These are phyloP conservation scores for Cyphotilapia sp. DNA, from an alignment of 2,113 vertebrate genomes.

Conservation along the genomic window DNA sequence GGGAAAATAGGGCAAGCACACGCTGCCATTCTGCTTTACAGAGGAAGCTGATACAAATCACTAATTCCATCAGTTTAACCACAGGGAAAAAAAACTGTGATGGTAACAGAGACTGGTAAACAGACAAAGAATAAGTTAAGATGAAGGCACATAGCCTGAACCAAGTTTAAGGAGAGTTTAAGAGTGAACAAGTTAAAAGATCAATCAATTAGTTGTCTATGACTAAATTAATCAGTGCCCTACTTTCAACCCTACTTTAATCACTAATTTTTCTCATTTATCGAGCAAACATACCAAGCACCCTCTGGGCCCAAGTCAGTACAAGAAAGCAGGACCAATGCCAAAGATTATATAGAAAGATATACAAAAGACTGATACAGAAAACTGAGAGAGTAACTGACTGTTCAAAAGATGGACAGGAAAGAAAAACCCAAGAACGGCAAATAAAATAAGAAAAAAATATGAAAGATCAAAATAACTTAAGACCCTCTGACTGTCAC, in stretches of 20 bases:
- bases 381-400: neutral
- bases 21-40: neutral
- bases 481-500: accelerated
- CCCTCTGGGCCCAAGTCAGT: accelerated
- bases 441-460: neutral
- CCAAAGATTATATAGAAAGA: neutral
- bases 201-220: neutral
- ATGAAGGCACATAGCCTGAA: neutral
- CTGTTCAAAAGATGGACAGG: neutral
- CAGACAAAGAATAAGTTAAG: neutral
- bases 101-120: neutral
- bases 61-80: conserved; percentile 22
- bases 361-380: neutral
- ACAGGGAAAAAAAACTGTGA: neutral
- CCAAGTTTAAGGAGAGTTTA: neutral
- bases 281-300: accelerated
- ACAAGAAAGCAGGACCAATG: neutral
- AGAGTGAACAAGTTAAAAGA: neutral
- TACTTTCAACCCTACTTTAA: neutral
- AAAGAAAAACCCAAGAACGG: neutral
- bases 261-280: neutral
- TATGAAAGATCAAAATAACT: neutral
- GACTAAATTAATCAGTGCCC: neutral
- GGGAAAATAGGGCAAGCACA: neutral
- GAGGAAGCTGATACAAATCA: conserved; percentile 1